A percentile compares a stretch with the other conserved stretches of the same genome.
These are phyloP conservation scores for Phoxinus dragarum DNA, from an alignment of 2,797 vertebrate species.

Conservation along the genomic window DNA sequence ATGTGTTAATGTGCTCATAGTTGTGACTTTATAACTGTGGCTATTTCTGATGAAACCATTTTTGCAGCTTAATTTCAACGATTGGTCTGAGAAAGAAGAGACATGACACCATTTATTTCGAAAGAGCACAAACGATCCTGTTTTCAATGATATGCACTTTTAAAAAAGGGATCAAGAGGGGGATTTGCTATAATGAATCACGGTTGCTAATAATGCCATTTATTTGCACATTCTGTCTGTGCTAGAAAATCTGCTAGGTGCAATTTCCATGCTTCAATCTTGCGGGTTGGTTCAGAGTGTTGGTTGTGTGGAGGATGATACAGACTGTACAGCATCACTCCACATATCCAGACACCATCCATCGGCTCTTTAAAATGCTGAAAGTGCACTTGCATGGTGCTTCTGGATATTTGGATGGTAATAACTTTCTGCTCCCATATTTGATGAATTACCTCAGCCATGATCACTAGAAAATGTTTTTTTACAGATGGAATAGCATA, in stretches of 20 bases:
- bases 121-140: neutral
- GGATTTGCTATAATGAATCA: neutral
- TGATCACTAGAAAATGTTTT: neutral
- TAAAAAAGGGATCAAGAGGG: neutral
- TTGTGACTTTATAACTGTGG: neutral
- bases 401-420: constrained; percentile 2
- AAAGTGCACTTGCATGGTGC: constrained; percentile 22
- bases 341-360: neutral
- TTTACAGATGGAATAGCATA: neutral
- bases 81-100: neutral
- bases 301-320: constrained; percentile 1
- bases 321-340: constrained; percentile 7
- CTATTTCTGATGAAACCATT: neutral
- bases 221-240: neutral
- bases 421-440: neutral
- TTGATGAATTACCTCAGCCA: constrained; percentile 11
- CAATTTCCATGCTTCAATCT: constrained; percentile 16
- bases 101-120: neutral
- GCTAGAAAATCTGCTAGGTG: constrained; percentile 17
- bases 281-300: neutral
- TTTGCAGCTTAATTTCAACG: neutral
- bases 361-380: constrained; percentile 12
- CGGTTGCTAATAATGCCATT: neutral
- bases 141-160: neutral
- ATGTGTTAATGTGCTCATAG: neutral